Evolutionary conservation across 2,113 vertebrate species (phyloP).

Genomic region (Leuciscus idus): DNA sequence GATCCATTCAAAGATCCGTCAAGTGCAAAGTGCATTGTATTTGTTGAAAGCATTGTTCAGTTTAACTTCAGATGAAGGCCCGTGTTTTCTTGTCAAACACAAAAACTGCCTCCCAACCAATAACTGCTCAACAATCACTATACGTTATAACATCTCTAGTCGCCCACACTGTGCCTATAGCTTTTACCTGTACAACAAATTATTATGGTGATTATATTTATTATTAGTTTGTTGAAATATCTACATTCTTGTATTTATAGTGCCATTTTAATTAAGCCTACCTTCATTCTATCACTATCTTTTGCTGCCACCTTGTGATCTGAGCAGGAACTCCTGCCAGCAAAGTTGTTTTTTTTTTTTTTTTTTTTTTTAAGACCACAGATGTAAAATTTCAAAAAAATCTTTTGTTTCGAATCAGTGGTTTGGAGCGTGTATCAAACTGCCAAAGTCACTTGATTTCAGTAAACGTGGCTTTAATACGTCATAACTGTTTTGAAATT

Average conservation of each 20-base stretch:
- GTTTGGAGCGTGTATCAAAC: background rate
- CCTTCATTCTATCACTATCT: background rate
- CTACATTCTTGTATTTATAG: background rate
- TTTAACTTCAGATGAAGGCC: background rate
- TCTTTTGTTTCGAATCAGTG: background rate
- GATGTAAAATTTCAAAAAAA: too few relatives aligned
- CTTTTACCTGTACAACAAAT: background rate
- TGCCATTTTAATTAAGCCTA: background rate
- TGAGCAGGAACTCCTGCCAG: background rate
- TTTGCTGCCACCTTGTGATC: conserved; percentile 17
- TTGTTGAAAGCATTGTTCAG: background rate
- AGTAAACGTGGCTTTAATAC: background rate
- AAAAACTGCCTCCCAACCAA: background rate
- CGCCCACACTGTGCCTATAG: background rate
- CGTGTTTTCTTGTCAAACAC: background rate
- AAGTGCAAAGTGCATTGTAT: background rate
- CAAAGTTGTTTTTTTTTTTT: background rate
- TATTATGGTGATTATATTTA: background rate
- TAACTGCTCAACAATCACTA: background rate
- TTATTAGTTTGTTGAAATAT: background rate
- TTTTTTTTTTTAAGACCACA: background rate
- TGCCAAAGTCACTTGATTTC: background rate
- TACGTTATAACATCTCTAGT: background rate
- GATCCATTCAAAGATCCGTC: background rate
- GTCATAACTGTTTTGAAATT: background rate